Conservation (phyloP, 2,113 vertebrate species). For the Gallinago media region DNA sequence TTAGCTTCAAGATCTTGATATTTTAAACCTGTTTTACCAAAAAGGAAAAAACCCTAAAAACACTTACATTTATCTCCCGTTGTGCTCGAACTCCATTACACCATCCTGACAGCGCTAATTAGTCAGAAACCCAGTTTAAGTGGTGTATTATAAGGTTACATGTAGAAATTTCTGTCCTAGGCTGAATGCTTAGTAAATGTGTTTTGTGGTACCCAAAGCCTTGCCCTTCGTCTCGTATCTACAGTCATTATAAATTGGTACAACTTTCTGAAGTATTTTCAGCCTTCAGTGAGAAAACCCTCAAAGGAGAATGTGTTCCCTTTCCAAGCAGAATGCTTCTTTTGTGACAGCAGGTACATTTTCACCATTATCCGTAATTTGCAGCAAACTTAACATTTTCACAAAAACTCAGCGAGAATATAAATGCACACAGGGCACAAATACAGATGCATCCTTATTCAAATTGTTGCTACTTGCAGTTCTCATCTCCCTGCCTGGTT, state of each 20-base stretch:
- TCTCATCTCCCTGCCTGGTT: neutral
- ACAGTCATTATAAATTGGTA: neutral
- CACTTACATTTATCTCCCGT: neutral
- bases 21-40: neutral
- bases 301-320: neutral
- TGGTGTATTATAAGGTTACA: neutral
- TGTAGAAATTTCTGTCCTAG: neutral
- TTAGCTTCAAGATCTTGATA: neutral
- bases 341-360: conserved; percentile 10
- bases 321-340: neutral
- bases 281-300: neutral
- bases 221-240: neutral
- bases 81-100: fast-evolving
- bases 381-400: conserved; percentile 1
- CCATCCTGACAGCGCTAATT: neutral
- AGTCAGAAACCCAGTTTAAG: neutral
- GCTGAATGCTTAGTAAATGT: neutral
- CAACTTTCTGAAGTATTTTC: neutral
- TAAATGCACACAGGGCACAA: neutral
- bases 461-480: neutral
- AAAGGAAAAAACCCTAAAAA: neutral
- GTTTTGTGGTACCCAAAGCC: neutral
- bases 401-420: neutral
- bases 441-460: neutral
- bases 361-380: neutral